Base-by-base conservation (phyloP, 2,888 invertebrate genomes). In the Spisula solida region DNA sequence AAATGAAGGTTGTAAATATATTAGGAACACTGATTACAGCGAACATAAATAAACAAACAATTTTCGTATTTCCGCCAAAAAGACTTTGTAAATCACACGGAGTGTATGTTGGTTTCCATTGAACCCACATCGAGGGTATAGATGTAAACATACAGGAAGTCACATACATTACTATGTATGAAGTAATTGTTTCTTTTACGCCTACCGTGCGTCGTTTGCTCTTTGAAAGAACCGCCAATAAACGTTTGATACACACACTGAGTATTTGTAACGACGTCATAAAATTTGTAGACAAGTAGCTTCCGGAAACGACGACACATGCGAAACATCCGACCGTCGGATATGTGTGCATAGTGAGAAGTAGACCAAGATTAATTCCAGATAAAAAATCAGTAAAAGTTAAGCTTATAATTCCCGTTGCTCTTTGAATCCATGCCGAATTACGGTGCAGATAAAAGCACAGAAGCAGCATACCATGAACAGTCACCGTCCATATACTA, bases 361-460 rank as follows among this genome's bases (percentile, higher is more conserved):
- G 47, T n/a, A 79, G 0, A 34, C 56, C 0, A 16, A 56, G 51
- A 56, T 78, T 55, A 5, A 78, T 29, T 0, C 85, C 85, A 12
- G 75, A 47, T 48, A 79, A 55, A 20, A 85, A 85, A 16, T 85
- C 85, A 12, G 78, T 85, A 16, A 79, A 31, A 10, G 55, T 75
- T 6, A 85, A n/a, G 18, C 78, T 47, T 10, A 79, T 20, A 0
- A 85, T 70, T 31, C 79, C 78, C 31, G 31, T 79, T 6, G 78
- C 25, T n/a, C 31, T 25, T 18, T 34, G 16, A 6, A 85, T 29
- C 85, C 85, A 85, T 10, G 29, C 20, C 12, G 31, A 56, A 20
- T 78, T 85, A 16, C 85, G n/a, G n/a, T 85, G 78, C 18, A 20
- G 29, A 51, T 31, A 75, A 41, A 85, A 79, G 51, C 85, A 85